A percentile compares a stretch with the other conserved stretches of the same genome.
These are phyloP conservation scores for Channa striata DNA, from an alignment of 2,797 vertebrate species.

Conservation along the genomic window DNA sequence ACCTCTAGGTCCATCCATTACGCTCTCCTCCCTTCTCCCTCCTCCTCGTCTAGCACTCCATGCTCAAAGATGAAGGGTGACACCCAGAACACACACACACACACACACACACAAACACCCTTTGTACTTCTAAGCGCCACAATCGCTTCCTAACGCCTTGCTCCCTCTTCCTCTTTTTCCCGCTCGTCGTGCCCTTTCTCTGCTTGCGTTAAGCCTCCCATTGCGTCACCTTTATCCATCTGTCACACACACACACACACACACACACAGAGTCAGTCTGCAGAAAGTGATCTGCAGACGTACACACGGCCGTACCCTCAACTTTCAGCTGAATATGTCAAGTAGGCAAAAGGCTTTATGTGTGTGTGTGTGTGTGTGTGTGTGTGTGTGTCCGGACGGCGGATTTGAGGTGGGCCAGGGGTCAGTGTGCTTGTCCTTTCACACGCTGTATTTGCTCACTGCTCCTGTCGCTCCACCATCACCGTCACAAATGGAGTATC, in stretches of 20 bases:
- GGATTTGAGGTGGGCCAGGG: slow-evolving; percentile 17
- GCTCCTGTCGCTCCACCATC: slow-evolving; percentile 73
- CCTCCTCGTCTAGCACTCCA: slow-evolving; percentile 5
- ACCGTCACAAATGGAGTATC: slow-evolving; percentile 78
- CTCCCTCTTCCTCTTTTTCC: slow-evolving; percentile 11
- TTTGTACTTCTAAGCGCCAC: slow-evolving; percentile 14
- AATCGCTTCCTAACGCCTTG: slow-evolving; percentile 19
- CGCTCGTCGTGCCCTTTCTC: slow-evolving; percentile 17
- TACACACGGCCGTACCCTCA: no score
- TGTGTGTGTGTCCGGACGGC: slow-evolving; percentile 43
- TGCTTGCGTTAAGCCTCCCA: slow-evolving; percentile 15
- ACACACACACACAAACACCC: neutral
- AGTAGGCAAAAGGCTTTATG: slow-evolving; percentile 28
- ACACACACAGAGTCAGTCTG: neutral
- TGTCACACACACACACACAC: neutral
- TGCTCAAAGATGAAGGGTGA: slow-evolving; percentile 37
- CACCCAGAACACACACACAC: slow-evolving; percentile 22
- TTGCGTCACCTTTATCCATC: slow-evolving; percentile 6
- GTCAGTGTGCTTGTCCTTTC: slow-evolving; percentile 63
- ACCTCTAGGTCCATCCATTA: slow-evolving; percentile 54
- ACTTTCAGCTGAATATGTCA: slow-evolving; percentile 44
- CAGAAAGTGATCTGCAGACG: slow-evolving; percentile 23
- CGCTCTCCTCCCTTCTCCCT: slow-evolving; percentile 4
- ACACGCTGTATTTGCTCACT: slow-evolving; percentile 61
- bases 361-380: slow-evolving; percentile 41